A percentile compares a stretch with the other conserved stretches of the same genome.
These are phyloP conservation scores for Coelinius sp. DNA, from an alignment of 2,888 invertebrate species.

Conservation along the genomic window DNA sequence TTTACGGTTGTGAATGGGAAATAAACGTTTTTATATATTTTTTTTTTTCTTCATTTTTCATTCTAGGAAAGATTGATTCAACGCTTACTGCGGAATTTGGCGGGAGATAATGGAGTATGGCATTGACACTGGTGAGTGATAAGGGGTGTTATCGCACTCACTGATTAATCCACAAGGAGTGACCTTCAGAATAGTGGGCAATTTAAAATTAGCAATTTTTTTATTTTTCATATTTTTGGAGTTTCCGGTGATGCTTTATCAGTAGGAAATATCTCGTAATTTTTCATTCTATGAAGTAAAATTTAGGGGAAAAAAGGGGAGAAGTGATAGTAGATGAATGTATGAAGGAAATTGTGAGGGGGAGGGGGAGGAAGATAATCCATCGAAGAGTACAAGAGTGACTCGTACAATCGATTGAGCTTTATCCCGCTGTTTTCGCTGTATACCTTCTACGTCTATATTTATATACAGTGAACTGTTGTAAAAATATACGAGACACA, in stretches of 20 bases:
- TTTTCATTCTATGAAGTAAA: too few relatives aligned
- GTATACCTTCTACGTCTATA: slow-evolving; percentile 38
- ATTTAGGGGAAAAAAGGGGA: too few relatives aligned
- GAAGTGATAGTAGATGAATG: too few relatives aligned
- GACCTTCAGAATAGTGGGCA: slow-evolving; percentile 18
- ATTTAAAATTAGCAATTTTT: neutral
- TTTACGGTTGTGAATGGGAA: neutral
- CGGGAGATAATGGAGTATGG: slow-evolving; percentile 27
- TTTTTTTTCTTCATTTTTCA: neutral
- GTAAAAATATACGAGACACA: slow-evolving; percentile 22
- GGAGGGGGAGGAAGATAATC: too few relatives aligned
- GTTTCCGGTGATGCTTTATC: too few relatives aligned
- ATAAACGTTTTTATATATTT: neutral
- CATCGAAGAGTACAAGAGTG: slow-evolving; percentile 22
- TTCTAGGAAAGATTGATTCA: slow-evolving; percentile 8
- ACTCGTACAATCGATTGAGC: slow-evolving; percentile 65
- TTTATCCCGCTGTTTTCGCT: slow-evolving; percentile 34
- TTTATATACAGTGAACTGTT: slow-evolving; percentile 44
- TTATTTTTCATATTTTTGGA: too few relatives aligned
- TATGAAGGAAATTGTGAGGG: neutral
- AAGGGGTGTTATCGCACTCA: slow-evolving; percentile 30
- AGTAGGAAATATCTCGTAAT: too few relatives aligned
- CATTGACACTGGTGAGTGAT: slow-evolving; percentile 36
- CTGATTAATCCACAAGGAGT: neutral
- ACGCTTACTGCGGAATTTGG: slow-evolving; percentile 27